Conservation (phyloP, 2,888 invertebrate genomes). For the Ophion slaviceki region DNA sequence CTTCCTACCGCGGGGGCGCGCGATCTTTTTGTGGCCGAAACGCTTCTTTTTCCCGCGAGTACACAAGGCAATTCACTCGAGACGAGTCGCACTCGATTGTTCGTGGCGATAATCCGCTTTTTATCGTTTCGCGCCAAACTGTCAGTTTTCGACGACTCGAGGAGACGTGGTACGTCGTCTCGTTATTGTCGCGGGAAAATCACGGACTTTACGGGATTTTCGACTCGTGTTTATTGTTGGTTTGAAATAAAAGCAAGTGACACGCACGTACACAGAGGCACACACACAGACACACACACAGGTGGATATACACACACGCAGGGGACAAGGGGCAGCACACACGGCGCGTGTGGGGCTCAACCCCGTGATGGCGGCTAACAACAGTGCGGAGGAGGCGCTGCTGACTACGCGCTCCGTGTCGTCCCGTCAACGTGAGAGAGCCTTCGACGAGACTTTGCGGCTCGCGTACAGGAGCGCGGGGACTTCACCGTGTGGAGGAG, state of each 20-base stretch:
- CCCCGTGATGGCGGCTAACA: constrained; percentile 66
- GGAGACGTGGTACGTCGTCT: background rate
- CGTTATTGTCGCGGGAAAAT: background rate
- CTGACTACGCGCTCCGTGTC: constrained; percentile 67
- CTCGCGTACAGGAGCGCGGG: constrained; percentile 26
- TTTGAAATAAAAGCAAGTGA: constrained; percentile 46
- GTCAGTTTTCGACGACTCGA: constrained; percentile 12
- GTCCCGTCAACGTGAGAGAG: constrained; percentile 52
- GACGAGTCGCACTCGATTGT: background rate
- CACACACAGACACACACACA: background rate
- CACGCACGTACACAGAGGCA: constrained; percentile 8
- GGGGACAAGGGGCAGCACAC: constrained; percentile 43
- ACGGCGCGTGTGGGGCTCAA: constrained; percentile 65
- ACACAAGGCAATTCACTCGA: background rate
- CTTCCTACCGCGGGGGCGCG: too few relatives aligned
- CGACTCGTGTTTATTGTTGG: background rate
- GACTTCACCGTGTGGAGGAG: constrained; percentile 18
- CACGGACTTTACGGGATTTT: background rate
- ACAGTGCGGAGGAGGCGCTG: constrained; percentile 73
- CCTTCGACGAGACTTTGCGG: constrained; percentile 43
- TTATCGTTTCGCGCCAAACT: constrained; percentile 66
- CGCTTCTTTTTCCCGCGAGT: background rate
- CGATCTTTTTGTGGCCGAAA: background rate
- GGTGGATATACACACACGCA: constrained; percentile 12
- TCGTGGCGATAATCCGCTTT: constrained; percentile 36